Base-by-base conservation (phyloP, 2,113 vertebrate species). In the Bubalus kerabau region DNA sequence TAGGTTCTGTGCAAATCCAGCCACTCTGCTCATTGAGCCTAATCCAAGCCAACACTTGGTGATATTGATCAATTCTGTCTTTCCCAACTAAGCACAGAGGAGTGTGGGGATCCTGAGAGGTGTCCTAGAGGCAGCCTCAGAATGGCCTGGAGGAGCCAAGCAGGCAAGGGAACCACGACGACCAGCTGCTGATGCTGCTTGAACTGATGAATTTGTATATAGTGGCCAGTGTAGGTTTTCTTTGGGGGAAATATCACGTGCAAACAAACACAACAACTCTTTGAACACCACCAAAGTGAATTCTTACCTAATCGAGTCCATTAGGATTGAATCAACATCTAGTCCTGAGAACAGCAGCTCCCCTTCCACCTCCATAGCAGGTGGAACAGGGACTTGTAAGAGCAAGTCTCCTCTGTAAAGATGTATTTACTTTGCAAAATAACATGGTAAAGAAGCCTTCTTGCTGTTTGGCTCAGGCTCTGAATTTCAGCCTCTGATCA, bases 231-330 rank as follows among this genome's bases (percentile, higher is more conserved):
- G 71, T 13, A 28, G 56, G 10, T 36, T 48, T 83, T 54, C 80
- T 90, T 46, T 62, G 36, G 30, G 6, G 71, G 56, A 89, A 92
- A 52, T 48, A 54, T 24, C 76, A 19, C 2, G 0, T 4, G n/a
- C 21, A 80, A 67, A 43, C 2, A 28, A 85, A 40, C 9, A 48
- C 67, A 60, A 87, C 84, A n/a, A 91, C 0, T 17, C 17, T 76
- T 82, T n/a, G 2, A 52, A 5, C 1, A 1, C 6, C 28, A 14
- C 7, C 0, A 0, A 30, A 28, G n/a, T 19, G 10, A n/a, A 43
- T 36, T 48, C 56, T 62, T 62, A 52, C 86, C 23, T 82, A 78
- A n/a, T 36, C 24, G n/a, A 50, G 32, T 26, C 14, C 2, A 13
- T 9, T 67, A 10, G 43, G 48, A 46, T 3, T 43, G 28, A 59